A percentile compares a stretch with the other conserved stretches of the same genome.
These are phyloP conservation scores for Calliopum simillimum DNA, from an alignment of 2,888 invertebrate species.

Conservation along the genomic window DNA sequence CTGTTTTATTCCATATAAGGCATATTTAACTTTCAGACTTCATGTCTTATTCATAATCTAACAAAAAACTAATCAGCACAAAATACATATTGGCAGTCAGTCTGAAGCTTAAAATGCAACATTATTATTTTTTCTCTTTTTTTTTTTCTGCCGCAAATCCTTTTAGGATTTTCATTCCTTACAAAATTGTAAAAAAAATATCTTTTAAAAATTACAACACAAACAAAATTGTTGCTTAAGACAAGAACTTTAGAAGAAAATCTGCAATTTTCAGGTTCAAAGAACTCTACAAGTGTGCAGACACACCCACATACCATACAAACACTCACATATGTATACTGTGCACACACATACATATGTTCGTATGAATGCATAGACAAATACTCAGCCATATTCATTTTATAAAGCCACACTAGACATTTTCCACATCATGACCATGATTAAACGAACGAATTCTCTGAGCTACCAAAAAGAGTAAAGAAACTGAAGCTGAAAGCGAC, in stretches of 20 bases:
- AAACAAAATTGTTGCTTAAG: not conserved
- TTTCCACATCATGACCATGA: slow-evolving; percentile 27
- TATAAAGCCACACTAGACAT: slow-evolving; percentile 17
- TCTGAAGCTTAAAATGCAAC: too few relatives aligned
- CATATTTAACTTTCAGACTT: too few relatives aligned
- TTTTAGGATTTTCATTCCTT: not conserved
- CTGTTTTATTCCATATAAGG: too few relatives aligned
- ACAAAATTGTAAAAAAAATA: not conserved
- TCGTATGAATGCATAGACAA: not conserved
- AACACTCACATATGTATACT: slow-evolving; percentile 19
- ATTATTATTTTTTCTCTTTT: too few relatives aligned
- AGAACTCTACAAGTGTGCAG: slow-evolving; percentile 16
- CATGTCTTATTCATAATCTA: too few relatives aligned
- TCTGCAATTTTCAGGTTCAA: slow-evolving; percentile 28
- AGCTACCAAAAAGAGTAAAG: not conserved
- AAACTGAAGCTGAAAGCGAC: not conserved
- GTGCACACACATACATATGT: slow-evolving; percentile 1
- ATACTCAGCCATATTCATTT: not conserved
- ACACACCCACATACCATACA: not conserved
- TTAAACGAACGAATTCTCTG: slow-evolving; percentile 23
- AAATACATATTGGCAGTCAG: too few relatives aligned
- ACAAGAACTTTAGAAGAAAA: not conserved
- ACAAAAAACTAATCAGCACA: too few relatives aligned
- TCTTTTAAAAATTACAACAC: not conserved
- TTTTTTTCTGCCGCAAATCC: too few relatives aligned